Evolutionary conservation across 1,140 invertebrate species (phyloP), one percentile per base, ranked within the genome.

Genomic region (Temnothorax longispinosus): DNA sequence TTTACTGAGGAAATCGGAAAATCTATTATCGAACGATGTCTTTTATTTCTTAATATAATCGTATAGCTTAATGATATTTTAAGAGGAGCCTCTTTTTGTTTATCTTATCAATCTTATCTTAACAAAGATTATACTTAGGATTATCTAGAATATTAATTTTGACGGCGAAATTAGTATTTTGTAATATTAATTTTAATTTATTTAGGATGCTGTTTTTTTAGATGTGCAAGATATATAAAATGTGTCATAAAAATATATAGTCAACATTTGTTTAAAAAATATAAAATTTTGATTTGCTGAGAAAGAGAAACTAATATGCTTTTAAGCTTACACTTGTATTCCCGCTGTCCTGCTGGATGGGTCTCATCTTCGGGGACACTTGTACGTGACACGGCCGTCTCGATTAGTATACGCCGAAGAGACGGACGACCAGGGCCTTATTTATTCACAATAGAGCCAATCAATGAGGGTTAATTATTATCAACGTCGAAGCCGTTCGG

Each of bases 361-460:
- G 4, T 52, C 13, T 77, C n/a, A 41, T 67, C 54, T 75, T 65
- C 56, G 38, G 35, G 60, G 47, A 72, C 50, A 56, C 8, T 56
- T 11, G 38, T 81, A 35, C n/a, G 7, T 47, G 54, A 62, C n/a
- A 21, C 27, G 27, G 67, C 35, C 76, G 47, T 77, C 74, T 58
- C 18, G 64, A 56, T 62, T 76, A 54, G 11, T 74, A 44, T n/a
- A 67, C 47, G 60, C 67, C 52, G 54, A 88, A 60, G 11, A 86
- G 50, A 44, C 56, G 32, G n/a, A 60, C 18, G 35, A 47, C 50
- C 84, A 27, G 50, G 75, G 38, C 27, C 72, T 87, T 87, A 87
- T 87, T 87, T 76, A 85, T 85, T 21, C 67, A 90, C 89, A 90
- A 89, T 89, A 54, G 80, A 88, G 80, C 85, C 87, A 90, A 89